Evolutionary conservation across 2,888 invertebrate species (phyloP), one percentile per base, ranked within the genome.

Genomic region (Machimus rusticus): DNA sequence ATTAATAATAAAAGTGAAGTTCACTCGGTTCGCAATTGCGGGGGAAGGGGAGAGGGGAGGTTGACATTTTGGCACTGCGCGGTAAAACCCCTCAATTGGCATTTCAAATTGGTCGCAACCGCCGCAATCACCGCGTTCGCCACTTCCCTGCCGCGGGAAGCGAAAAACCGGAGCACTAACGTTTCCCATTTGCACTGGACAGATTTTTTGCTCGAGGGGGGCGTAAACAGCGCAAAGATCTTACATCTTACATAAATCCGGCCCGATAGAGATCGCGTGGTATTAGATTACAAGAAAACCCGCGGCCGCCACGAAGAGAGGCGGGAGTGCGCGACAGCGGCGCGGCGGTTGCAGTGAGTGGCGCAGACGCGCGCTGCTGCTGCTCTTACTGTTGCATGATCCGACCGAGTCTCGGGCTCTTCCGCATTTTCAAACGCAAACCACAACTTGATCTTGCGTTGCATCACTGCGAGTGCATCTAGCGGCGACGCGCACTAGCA

Each of bases 381-480:
- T n/a, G 28, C 76, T 19, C 28, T 28, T 28, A 28, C 19, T 66
- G 66, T 66, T 81, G 81, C 81, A 81, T 81, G 81, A 81, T 81
- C 81, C 81, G 34, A 81, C 43, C 34, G 34, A 76, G 76, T 37
- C 37, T 34, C 81, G 28, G 19, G 31, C 81, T 86, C 85, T 86
- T 86, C 85, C 85, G 85, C 85, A 86, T 86, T 86, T 86, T 86
- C 85, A 19, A 86, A 46, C 74, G 76, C 85, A 19, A 86, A 46
- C 74, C 76, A 66, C 74, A 86, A 86, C 85, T 86, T 86, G 85
- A 86, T 86, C 85, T 86, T 74, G 85, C 23, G 57, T 86, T 86
- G 85, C 85, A 86, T 86, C 85, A 86, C 34, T 8, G 28, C 39
- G 46, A 81, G 51, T 81, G 81, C 81, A 81, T 81, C 81, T 55